Conservation (phyloP, 2,888 invertebrate species). For the Phlogophora meticulosa region DNA sequence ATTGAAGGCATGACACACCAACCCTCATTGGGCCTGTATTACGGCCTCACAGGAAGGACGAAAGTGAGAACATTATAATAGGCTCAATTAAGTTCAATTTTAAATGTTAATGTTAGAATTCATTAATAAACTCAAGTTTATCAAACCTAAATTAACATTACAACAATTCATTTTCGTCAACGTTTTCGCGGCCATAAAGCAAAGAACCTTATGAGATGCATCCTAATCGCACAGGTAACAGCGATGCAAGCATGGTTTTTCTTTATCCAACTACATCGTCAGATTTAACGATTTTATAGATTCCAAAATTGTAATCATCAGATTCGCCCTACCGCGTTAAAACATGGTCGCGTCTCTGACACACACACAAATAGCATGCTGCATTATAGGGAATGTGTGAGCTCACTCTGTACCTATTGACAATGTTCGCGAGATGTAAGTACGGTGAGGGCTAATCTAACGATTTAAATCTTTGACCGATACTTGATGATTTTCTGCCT, state of each 20-base stretch:
- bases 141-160: slow-evolving; percentile 44
- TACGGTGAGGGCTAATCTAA: too few species aligned
- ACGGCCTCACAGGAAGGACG: neutral
- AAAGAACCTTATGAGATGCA: neutral
- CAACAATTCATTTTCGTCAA: slow-evolving; percentile 10
- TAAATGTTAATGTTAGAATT: slow-evolving; percentile 42
- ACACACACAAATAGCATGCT: too few species aligned
- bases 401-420: too few species aligned
- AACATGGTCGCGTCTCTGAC: too few species aligned
- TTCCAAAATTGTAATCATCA: too few species aligned
- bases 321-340: too few species aligned
- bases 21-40: neutral
- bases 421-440: too few species aligned
- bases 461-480: too few species aligned
- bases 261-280: too few species aligned
- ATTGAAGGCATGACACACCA: neutral
- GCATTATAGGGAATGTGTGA: too few species aligned
- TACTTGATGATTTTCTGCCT: too few species aligned
- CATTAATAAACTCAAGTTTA: slow-evolving; percentile 44
- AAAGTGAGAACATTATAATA: neutral
- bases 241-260: slow-evolving; percentile 11
- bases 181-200: neutral
- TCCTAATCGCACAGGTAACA: slow-evolving; percentile 2
- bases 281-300: too few species aligned
- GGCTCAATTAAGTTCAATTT: neutral